Evolutionary conservation across 2,888 invertebrate species (phyloP).

Genomic region (Pocota personata): DNA sequence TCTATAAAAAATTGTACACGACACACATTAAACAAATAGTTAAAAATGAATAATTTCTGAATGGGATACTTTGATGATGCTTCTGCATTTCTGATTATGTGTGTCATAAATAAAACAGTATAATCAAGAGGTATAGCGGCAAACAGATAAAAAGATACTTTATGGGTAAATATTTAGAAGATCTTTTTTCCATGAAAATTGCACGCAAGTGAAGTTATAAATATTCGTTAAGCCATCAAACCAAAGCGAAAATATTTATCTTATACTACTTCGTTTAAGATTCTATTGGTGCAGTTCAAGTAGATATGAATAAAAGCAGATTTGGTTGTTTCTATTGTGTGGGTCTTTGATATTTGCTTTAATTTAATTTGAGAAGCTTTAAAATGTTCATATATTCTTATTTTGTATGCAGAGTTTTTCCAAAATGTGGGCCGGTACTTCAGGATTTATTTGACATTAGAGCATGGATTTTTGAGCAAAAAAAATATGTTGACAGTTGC

Average conservation of each 20-base stretch:
- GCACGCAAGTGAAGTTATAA: background rate
- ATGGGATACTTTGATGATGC: background rate
- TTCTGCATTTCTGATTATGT: background rate
- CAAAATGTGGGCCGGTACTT: no score
- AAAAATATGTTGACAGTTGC: no score
- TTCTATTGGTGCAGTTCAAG: background rate
- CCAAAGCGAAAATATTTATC: background rate
- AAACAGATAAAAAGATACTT: background rate
- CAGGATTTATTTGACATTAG: no score
- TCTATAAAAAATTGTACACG: background rate
- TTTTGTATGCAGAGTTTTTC: no score
- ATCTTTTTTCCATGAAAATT: background rate
- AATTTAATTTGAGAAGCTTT: no score
- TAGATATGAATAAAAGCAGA: background rate
- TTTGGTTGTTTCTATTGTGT: no score
- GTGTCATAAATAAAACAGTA: constrained; percentile 5
- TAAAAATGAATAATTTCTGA: background rate
- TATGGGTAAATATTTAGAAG: background rate
- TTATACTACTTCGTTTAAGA: background rate
- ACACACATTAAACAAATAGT: background rate
- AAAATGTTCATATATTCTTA: no score
- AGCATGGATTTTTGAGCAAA: no score
- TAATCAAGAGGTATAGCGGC: background rate
- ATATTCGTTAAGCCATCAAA: background rate
- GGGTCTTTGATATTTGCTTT: no score